Evolutionary conservation across 2,888 invertebrate species (phyloP).

Genomic region (Gerris lacustris): DNA sequence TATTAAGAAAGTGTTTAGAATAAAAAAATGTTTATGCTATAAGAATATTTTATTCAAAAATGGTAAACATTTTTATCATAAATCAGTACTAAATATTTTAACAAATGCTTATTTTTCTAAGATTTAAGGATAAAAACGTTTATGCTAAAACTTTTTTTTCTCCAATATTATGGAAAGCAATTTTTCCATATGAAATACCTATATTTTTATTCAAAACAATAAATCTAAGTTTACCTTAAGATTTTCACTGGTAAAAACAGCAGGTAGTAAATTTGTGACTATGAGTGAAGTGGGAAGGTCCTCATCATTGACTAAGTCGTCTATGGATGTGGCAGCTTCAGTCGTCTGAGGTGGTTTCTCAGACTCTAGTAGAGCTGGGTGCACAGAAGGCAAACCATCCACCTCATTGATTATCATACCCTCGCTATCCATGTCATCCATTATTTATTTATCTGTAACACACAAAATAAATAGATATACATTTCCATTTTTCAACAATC

Average conservation of each 20-base stretch:
- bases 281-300: conserved; percentile 78
- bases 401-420: conserved; percentile 74
- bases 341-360: conserved; percentile 32
- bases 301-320: conserved; percentile 56
- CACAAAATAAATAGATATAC: background rate
- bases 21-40: too few relatives aligned
- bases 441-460: background rate
- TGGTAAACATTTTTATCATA: too few relatives aligned
- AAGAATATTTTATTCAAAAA: too few relatives aligned
- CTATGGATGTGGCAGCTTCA: conserved; percentile 35
- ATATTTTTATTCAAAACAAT: too few relatives aligned
- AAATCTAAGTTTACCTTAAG: conserved; percentile 37
- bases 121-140: too few relatives aligned
- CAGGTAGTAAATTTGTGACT: conserved; percentile 73
- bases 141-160: too few relatives aligned
- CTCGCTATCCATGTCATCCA: conserved; percentile 35
- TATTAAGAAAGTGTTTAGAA: too few relatives aligned
- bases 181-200: too few relatives aligned
- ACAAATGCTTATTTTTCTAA: too few relatives aligned
- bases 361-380: conserved; percentile 41
- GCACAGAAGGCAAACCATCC: conserved; percentile 73
- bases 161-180: too few relatives aligned
- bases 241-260: conserved; percentile 50
- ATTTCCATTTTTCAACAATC: background rate
- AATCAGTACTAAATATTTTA: too few relatives aligned